These are phyloP conservation scores for Sebastes variabilis DNA, from an alignment of 2,797 vertebrate genomes.

Conservation along the genomic window DNA sequence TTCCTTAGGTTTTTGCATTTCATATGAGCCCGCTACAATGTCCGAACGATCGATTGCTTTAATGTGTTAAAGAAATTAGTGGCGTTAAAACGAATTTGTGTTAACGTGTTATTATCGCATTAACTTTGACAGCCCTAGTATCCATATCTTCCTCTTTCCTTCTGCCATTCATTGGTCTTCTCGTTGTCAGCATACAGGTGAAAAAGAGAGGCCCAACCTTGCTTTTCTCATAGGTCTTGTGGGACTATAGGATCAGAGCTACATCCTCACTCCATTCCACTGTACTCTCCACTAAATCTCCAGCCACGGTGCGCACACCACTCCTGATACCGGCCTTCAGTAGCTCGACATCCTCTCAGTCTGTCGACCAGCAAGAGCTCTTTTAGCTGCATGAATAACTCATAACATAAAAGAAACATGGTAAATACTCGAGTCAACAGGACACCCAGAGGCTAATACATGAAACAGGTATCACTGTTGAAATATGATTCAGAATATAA, in stretches of 20 bases:
- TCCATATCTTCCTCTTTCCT: not conserved
- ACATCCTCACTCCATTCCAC: conserved; percentile 2
- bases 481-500: not conserved
- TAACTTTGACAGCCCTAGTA: too few relatives aligned
- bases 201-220: not conserved
- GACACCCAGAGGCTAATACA: conserved; percentile 20
- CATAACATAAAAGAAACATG: conserved; percentile 51
- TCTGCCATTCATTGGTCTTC: not conserved
- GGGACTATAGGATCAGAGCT: conserved; percentile 15
- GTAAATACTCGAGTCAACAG: conserved; percentile 55
- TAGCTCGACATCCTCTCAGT: conserved; percentile 10
- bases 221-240: conserved; percentile 5
- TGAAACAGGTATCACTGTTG: not conserved
- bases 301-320: not conserved
- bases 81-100: too few relatives aligned
- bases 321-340: conserved; percentile 7
- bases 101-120: too few relatives aligned
- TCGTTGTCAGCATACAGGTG: conserved; percentile 1
- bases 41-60: too few relatives aligned
- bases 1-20: too few relatives aligned
- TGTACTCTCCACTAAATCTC: conserved; percentile 8
- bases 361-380: conserved; percentile 27
- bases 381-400: conserved; percentile 73
- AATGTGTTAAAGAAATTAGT: too few relatives aligned
- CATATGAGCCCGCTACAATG: too few relatives aligned